Percentiles rank a stretch among this genome's conserved stretches.
Evolutionary conservation across 2,113 vertebrate species (phyloP).

Genomic region (Neomonachus schauinslandi): DNA sequence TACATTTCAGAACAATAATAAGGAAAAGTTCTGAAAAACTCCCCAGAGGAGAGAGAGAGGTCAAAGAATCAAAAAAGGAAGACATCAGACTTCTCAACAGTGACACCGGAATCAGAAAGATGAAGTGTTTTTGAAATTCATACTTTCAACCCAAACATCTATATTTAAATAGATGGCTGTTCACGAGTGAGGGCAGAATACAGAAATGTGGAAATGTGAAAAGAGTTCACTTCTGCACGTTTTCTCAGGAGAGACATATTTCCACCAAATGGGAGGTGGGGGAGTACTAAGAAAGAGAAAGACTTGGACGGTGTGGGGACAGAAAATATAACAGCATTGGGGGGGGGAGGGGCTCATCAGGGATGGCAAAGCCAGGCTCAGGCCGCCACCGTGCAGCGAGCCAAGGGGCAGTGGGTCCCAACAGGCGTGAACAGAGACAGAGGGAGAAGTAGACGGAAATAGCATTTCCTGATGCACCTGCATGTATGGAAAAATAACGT

Average conservation of each 20-base stretch:
- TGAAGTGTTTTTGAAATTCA: not conserved
- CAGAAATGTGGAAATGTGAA: not conserved
- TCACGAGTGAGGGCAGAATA: not conserved
- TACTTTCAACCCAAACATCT: not conserved
- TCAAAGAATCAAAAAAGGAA: not conserved
- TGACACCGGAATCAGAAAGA: not conserved
- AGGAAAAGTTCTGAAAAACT: not conserved
- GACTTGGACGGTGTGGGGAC: not conserved
- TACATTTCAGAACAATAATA: not conserved
- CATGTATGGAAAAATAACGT: fast-evolving
- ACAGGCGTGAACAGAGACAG: not conserved
- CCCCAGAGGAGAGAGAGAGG: not conserved
- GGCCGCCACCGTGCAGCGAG: fast-evolving
- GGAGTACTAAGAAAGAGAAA: not conserved
- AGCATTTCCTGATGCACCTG: not conserved
- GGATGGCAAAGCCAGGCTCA: fast-evolving
- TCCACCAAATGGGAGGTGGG: not conserved
- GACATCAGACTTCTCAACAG: not conserved
- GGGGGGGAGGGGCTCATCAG: no score
- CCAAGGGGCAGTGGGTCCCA: not conserved
- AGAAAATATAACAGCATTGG: not conserved
- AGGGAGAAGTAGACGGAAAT: not conserved
- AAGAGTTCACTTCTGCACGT: not conserved
- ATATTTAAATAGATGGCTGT: not conserved
- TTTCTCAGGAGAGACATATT: not conserved